Evolutionary conservation across 35 echinoderm and acorn worm species (phyloP).

Genomic region (Acanthaster planci): DNA sequence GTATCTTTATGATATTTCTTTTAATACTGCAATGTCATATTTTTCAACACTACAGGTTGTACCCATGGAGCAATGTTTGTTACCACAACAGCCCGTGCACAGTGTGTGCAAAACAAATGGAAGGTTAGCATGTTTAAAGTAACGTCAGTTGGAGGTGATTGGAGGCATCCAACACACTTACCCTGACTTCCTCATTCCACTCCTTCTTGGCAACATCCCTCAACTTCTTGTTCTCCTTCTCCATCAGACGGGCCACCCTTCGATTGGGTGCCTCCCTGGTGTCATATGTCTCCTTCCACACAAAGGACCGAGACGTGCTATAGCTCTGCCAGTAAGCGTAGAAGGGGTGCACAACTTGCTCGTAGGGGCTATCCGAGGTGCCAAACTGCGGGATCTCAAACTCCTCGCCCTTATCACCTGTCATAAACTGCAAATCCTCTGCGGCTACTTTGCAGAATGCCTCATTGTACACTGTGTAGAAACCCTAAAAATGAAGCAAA

Average conservation of each 20-base stretch:
- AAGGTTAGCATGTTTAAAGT: no score
- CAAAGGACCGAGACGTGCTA: slow-evolving; percentile 77
- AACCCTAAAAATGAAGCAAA: slow-evolving; percentile 48
- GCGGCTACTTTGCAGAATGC: slow-evolving; percentile 80
- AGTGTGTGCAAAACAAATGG: no score
- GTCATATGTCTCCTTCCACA: slow-evolving; percentile 94
- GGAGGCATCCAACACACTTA: slow-evolving; percentile 36
- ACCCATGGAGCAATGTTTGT: no score
- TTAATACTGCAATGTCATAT: no score
- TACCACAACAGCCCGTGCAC: no score
- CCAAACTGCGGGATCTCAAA: slow-evolving; percentile 83
- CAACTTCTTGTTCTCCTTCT: slow-evolving; percentile 96
- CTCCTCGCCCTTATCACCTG: slow-evolving; percentile 34
- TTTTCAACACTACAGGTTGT: no score
- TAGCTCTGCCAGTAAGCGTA: slow-evolving; percentile 94
- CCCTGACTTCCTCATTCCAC: slow-evolving; percentile 94
- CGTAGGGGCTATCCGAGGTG: slow-evolving; percentile 76
- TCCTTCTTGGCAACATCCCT: slow-evolving; percentile 91
- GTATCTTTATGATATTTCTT: no score
- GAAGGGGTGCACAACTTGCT: slow-evolving; percentile 91
- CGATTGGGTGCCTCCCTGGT: slow-evolving; percentile 81
- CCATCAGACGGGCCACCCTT: slow-evolving; percentile 81
- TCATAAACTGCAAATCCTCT: slow-evolving; percentile 75
- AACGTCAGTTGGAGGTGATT: neutral
- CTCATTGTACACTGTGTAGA: slow-evolving; percentile 87